Evolutionary conservation across 2,797 vertebrate species (phyloP), one percentile per base, ranked within the genome.

Genomic region (Chaunax sp.): DNA sequence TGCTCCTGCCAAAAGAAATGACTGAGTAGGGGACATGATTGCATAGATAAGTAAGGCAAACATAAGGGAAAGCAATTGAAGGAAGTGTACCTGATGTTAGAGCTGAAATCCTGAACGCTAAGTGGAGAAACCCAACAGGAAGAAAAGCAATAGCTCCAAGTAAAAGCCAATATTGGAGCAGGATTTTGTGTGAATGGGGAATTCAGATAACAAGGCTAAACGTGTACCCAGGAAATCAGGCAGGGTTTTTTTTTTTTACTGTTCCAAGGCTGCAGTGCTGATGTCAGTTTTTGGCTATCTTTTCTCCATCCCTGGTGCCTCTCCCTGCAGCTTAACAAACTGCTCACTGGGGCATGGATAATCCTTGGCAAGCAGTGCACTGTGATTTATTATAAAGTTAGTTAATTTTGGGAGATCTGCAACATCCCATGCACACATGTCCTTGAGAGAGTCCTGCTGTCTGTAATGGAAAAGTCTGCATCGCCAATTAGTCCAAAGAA

Each of bases 311-410:
- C 81, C 86, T 73, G 47, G 78, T 84, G 77, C 81, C 77, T 84
- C 84, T 84, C 78, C 87, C 85, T 72, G 30, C 80, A 86, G 87
- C 84, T 91, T 90, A 92, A 92, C 88, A 91, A 90, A 92, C 87
- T 80, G 92, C 85, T 89, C 86, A 62, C 77, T 85, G 87, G 86
- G 90, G 92, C 89, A 69, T 61, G 58, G 77, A 82, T 93, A 93
- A 94, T 94, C 92, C 92, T 61, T 73, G 67, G 80, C 86, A 81
- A 84, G 85, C 74, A 64, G 74, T 83, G 74, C 78, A 79, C 83
- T 57, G 78, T 85, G 82, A 90, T 92, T 92, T 93, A 92, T 92
- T 89, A 89, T 80, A 77, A 90, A 90, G 85, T 92, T 90, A 87
- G 88, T 92, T 92, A 64, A 91, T 89, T 92, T 91, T 62, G 78